A percentile compares a stretch with the other conserved stretches of the same genome.
These are phyloP conservation scores for Aspidiotus rigidus DNA, from an alignment of 2,888 invertebrate species.

Conservation along the genomic window DNA sequence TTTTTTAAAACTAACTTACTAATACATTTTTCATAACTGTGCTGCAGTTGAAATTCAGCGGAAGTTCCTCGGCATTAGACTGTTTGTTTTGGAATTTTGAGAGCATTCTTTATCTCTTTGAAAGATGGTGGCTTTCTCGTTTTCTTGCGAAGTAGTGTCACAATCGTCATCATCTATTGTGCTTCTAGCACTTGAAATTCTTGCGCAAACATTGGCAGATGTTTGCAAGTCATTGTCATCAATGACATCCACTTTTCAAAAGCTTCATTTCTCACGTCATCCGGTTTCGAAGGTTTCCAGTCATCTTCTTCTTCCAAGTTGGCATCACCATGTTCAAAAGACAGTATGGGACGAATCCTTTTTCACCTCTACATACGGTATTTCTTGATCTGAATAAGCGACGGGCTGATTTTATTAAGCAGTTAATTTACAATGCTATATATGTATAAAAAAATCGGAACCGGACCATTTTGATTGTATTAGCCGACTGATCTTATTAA, in stretches of 20 bases:
- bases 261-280: neutral
- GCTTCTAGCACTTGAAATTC: neutral
- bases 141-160: neutral
- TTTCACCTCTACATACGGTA: neutral
- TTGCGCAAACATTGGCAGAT: neutral
- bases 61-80: neutral
- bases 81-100: neutral
- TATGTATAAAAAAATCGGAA: neutral
- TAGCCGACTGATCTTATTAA: neutral
- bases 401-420: neutral
- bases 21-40: neutral
- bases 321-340: neutral
- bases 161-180: constrained; percentile 1
- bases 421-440: neutral
- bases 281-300: neutral
- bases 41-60: neutral
- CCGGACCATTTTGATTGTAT: neutral
- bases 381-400: constrained; percentile 1
- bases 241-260: neutral
- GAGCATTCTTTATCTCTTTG: neutral
- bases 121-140: neutral
- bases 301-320: neutral
- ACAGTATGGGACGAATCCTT: neutral
- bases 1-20: neutral
- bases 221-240: neutral